Conservation (phyloP, 2,888 invertebrate species). For the Sinotaia quadrata region DNA sequence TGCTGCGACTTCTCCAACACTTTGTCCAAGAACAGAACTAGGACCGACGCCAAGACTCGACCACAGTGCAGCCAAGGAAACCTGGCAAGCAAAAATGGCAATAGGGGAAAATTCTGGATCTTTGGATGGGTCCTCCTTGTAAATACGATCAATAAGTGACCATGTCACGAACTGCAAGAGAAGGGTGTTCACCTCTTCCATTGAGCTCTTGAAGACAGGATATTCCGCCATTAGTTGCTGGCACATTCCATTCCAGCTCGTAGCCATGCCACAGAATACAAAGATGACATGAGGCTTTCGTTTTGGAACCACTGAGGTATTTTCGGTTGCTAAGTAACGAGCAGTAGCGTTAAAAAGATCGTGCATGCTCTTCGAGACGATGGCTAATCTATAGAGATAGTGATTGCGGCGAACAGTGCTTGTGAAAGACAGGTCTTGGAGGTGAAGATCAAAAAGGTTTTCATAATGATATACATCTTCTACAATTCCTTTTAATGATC, state of each 20-base stretch:
- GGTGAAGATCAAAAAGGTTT: background rate
- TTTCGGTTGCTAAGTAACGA: background rate
- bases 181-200: conserved; percentile 35
- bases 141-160: conserved; percentile 36
- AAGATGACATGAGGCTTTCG: conserved; percentile 38
- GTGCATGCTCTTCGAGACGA: conserved; percentile 22
- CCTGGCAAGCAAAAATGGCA: conserved; percentile 50
- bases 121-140: conserved; percentile 30
- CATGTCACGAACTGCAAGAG: conserved; percentile 26
- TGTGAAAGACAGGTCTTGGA: conserved; percentile 34
- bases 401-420: conserved; percentile 45
- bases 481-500: conserved; percentile 18
- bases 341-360: conserved; percentile 21
- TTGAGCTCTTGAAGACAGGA: conserved; percentile 33
- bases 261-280: conserved; percentile 53
- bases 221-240: conserved; percentile 33
- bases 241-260: conserved; percentile 50
- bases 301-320: background rate
- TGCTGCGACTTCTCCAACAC: conserved; percentile 54
- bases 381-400: conserved; percentile 30
- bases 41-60: conserved; percentile 42
- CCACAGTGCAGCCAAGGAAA: conserved; percentile 43
- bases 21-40: conserved; percentile 48
- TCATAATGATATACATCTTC: conserved; percentile 21
- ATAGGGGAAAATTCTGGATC: conserved; percentile 45